These are phyloP conservation scores for Lophura nycthemera DNA, from an alignment of 2,113 vertebrate genomes.

Conservation along the genomic window DNA sequence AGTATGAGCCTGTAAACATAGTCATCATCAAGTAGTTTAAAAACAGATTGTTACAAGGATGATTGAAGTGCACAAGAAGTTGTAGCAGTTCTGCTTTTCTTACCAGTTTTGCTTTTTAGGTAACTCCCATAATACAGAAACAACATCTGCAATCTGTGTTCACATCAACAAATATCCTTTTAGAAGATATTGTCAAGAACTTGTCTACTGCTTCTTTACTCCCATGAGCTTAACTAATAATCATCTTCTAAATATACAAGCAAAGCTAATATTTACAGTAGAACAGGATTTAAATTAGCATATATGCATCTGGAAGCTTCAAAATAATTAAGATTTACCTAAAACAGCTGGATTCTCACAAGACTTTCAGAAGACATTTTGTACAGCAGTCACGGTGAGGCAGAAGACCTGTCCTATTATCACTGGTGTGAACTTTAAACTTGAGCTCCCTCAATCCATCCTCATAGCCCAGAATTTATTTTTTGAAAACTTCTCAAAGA, in stretches of 20 bases:
- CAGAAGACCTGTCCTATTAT: neutral
- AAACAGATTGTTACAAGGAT: neutral
- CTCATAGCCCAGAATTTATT: neutral
- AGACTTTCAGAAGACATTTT: neutral
- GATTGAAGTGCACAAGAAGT: neutral
- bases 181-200: neutral
- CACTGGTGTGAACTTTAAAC: neutral
- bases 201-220: neutral
- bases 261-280: neutral
- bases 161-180: neutral
- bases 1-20: neutral
- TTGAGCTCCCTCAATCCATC: neutral
- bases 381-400: neutral
- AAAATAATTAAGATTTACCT: neutral
- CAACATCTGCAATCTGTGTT: neutral
- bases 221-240: neutral
- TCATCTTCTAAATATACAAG: neutral
- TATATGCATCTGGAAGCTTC: neutral
- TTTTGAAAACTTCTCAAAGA: neutral
- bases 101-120: neutral
- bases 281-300: neutral
- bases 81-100: neutral
- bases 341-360: neutral
- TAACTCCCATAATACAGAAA: neutral
- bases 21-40: neutral